A percentile compares a stretch with the other conserved stretches of the same genome.
phyloP scores from a whole-genome alignment of 2,797 vertebrate genomes.

The Leuciscus waleckii region DNA sequence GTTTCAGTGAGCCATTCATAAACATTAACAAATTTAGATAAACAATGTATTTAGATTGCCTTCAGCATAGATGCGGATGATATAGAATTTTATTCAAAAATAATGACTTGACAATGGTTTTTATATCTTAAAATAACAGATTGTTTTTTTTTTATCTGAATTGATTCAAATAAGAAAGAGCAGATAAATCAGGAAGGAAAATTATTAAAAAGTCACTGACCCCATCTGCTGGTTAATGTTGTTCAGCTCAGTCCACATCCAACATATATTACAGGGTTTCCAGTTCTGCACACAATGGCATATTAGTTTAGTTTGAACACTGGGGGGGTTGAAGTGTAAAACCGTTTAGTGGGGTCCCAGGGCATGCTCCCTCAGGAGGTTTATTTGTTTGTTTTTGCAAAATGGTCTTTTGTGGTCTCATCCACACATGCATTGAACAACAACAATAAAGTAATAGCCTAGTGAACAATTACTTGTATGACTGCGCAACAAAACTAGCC shows the following conservation, averaged over 20 bases:
- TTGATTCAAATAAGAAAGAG: background rate
- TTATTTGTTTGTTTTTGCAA: too few species aligned
- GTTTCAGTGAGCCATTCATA: background rate
- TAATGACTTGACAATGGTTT: constrained; percentile 6
- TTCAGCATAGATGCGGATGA: background rate
- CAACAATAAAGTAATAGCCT: too few species aligned
- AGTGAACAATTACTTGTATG: too few species aligned
- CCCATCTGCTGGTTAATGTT: constrained; percentile 56
- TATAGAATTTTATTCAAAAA: background rate
- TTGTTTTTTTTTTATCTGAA: background rate
- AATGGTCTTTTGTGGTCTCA: too few species aligned
- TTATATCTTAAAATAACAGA: background rate
- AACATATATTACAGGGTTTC: background rate
- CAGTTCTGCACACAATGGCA: background rate
- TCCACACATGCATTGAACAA: too few species aligned
- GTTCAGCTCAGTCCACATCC: background rate
- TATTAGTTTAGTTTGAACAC: too few species aligned
- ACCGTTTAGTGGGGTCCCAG: too few species aligned
- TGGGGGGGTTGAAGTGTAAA: too few species aligned
- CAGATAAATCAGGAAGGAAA: background rate
- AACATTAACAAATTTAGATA: background rate
- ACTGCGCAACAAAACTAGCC: background rate
- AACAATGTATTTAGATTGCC: background rate
- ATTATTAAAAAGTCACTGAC: constrained; percentile 25
- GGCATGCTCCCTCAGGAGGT: too few species aligned